phyloP scores from a whole-genome alignment of 2,113 vertebrate genomes.

The Benitochromis conjunctus region DNA sequence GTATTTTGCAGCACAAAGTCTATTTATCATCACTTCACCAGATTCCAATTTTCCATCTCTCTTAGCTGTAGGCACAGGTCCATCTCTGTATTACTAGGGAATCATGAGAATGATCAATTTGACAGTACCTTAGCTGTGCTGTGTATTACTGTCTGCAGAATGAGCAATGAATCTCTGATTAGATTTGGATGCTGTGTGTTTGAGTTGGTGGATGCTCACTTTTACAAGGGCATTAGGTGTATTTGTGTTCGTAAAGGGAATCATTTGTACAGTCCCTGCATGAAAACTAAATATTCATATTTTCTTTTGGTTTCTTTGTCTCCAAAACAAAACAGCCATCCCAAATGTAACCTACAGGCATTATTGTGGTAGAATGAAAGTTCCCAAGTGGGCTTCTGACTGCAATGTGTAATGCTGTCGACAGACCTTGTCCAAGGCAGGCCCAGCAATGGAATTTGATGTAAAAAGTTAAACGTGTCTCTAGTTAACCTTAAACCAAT shows the following conservation, averaged over 20 bases:
- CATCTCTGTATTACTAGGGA: slow-evolving; percentile 32
- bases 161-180: slow-evolving; percentile 44
- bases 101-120: slow-evolving; percentile 51
- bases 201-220: not conserved
- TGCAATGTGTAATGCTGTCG: not conserved
- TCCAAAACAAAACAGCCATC: not conserved
- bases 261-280: not conserved
- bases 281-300: slow-evolving; percentile 12
- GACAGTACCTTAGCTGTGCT: slow-evolving; percentile 32
- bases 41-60: slow-evolving; percentile 34
- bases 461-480: slow-evolving; percentile 3
- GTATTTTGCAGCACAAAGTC: slow-evolving; percentile 14
- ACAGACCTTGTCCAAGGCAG: not conserved
- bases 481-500: slow-evolving; percentile 10
- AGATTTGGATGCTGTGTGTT: slow-evolving; percentile 15
- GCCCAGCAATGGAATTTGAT: not conserved
- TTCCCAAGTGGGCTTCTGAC: not conserved
- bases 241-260: slow-evolving; percentile 19
- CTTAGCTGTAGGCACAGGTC: slow-evolving; percentile 42
- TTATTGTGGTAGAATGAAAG: slow-evolving; percentile 14
- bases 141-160: slow-evolving; percentile 27
- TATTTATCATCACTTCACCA: slow-evolving; percentile 56
- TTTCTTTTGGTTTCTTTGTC: not conserved
- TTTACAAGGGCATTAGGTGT: slow-evolving; percentile 10
- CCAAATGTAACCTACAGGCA: not conserved